Evolutionary conservation across 2,888 invertebrate genomes (phyloP), one percentile per base, ranked within the genome.

Genomic region (Spodoptera littoralis): DNA sequence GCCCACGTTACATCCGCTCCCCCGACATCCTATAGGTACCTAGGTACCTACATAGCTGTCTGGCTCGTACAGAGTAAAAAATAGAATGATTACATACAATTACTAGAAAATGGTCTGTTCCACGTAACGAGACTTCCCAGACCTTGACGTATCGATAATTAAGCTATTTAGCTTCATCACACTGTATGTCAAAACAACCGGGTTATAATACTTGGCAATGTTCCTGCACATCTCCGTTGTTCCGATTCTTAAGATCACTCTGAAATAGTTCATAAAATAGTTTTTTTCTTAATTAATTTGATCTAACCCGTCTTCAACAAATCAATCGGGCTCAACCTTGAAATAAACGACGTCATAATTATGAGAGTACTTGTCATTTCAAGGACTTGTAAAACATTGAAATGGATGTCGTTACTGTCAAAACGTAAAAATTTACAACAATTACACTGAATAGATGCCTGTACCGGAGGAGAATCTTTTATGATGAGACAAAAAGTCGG

Each of bases 71-170:
- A 70, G 51, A 54, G 18, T 41, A 54, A 61, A 73, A 76, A 76
- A 71, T 71, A 66, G 45, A 61, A 51, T 60, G 47, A 74, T 71
- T 70, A 77, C 58, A 77, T 55, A 43, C 42, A 70, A 36, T 67
- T 53, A 72, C 64, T 69, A 64, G 57, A 30, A 27, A 62, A 65
- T 73, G 72, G 60, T 62, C 49, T 55, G 63, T 58, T 58, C 43
- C 46, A 51, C 56, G 60, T 65, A 60, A 61, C 45, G 55, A 67
- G 62, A 45, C 60, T 68, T 60, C 70, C 60, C 59, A 61, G 55
- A 55, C 75, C 68, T 69, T 79, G 80, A 68, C 55, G 52, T 64
- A 45, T 72, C 61, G 57, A 72, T 80, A 79, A 80, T 74, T 71
- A 57, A 65, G 48, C 66, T 61, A 68, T 66, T 70, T 65, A 72